Evolutionary conservation across 2,888 invertebrate species (phyloP), one percentile per base, ranked within the genome.

Genomic region (Thalpophila matura): DNA sequence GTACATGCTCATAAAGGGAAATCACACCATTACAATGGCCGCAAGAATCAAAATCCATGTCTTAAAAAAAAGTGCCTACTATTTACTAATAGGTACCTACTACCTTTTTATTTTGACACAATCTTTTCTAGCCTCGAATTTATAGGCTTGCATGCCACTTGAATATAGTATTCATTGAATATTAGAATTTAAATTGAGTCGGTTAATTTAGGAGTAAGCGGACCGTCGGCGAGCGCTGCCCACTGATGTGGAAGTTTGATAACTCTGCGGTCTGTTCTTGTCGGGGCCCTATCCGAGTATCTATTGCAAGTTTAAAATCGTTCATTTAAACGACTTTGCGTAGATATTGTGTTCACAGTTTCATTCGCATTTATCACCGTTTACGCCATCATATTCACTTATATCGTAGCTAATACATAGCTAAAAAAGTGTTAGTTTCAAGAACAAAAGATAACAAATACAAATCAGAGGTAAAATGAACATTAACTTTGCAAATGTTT

Each of bases 191-290:
- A 71, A 59, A 76, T 78, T 45, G 58, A 66, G 58, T 59, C 54
- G 22, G 54, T 64, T 74, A 71, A 55, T 78, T 75, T 61, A 53
- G 60, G 47, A 70, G 66, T 43, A 37, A 54, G 33, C 50, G 56
- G 56, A 56, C 53, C 37, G 55, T 18, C 53, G 55, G 31, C 55
- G 33, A 67, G 38, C 29, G 42, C 18, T 67, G 63, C n/a, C 54
- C 63, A 57, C 46, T 63, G 76, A 78, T 64, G 79, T 78, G 61
- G 72, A 75, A 78, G 76, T 67, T 64, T 63, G 76, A 76, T 76
- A 76, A 71, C 58, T 57, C 40, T 54, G 56, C 27, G 67, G 67
- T 61, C 61, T 75, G 76, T 54, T 74, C 75, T 64, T 75, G 62
- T 61, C 72, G 72, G 58, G 24, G 22, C 27, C 54, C 50, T 57